Conservation (phyloP, 1,140 invertebrate species). For the Tetranychus cinnabarinus region DNA sequence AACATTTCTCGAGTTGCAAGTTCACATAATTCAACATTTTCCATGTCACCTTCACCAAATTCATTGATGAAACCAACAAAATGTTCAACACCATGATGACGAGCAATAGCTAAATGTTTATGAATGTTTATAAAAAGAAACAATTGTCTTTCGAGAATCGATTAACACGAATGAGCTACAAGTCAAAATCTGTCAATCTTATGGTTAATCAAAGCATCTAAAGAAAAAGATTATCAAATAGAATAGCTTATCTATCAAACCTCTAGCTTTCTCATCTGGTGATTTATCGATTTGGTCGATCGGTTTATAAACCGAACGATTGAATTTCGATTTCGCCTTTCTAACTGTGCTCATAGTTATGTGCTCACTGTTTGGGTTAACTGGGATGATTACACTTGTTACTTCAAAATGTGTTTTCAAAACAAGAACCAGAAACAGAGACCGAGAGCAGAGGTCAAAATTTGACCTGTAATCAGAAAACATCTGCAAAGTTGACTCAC, state of each 20-base stretch:
- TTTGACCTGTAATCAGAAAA: too few species aligned
- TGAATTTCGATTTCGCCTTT: constrained; percentile 16
- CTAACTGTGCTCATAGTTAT: too few species aligned
- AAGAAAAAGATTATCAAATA: background rate
- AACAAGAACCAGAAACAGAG: too few species aligned
- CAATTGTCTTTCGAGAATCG: background rate
- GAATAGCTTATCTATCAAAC: background rate
- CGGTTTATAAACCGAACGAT: constrained; percentile 1
- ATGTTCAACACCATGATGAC: constrained; percentile 48
- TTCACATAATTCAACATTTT: constrained; percentile 30
- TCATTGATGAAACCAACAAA: constrained; percentile 89
- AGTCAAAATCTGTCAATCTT: too few species aligned
- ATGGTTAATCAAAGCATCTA: too few species aligned
- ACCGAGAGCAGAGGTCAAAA: too few species aligned
- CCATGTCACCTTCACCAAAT: constrained; percentile 30
- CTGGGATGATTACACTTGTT: too few species aligned
- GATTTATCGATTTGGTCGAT: background rate
- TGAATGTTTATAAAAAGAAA: constrained; percentile 21
- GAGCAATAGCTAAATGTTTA: constrained; percentile 84
- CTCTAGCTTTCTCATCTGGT: background rate
- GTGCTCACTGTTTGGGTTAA: too few species aligned
- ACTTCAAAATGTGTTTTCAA: too few species aligned
- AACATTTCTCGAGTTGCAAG: constrained; percentile 25
- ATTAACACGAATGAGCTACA: constrained; percentile 1
- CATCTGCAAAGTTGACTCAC: too few species aligned